Evolutionary conservation across 2,888 invertebrate genomes (phyloP).

Genomic region (Cremastinae sp.): DNA sequence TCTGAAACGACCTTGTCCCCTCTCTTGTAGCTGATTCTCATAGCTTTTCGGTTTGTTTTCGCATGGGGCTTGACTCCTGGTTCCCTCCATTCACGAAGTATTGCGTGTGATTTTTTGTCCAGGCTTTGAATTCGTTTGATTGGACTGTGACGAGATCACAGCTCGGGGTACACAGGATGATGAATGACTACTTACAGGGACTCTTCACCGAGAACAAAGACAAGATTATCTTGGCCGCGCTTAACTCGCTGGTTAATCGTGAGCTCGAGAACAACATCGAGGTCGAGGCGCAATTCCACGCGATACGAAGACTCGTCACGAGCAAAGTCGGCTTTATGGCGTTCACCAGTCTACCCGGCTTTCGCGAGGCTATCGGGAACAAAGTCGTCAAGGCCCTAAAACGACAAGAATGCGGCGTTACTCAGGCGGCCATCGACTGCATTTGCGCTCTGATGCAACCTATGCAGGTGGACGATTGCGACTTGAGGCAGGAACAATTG

Average conservation of each 20-base stretch:
- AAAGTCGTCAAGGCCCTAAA: constrained; percentile 95
- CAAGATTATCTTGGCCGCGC: constrained; percentile 95
- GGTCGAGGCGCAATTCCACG: constrained; percentile 97
- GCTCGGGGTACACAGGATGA: constrained; percentile 72
- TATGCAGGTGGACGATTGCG: constrained; percentile 97
- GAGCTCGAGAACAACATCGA: constrained; percentile 86
- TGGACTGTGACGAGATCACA: constrained; percentile 77
- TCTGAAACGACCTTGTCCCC: too few species aligned
- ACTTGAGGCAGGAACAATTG: constrained; percentile 97
- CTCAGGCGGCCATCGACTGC: constrained; percentile 98
- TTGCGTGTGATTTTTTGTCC: constrained; percentile 67
- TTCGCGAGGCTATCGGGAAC: constrained; percentile 96
- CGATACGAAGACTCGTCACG: constrained; percentile 94
- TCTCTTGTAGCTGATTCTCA: not conserved
- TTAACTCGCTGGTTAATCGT: constrained; percentile 91
- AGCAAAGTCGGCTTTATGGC: constrained; percentile 99
- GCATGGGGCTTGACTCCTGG: not conserved
- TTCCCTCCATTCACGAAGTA: constrained; percentile 1
- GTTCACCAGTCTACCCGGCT: constrained; percentile 93
- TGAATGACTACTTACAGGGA: constrained; percentile 85
- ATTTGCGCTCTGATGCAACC: constrained; percentile 99
- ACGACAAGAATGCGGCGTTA: constrained; percentile 92
- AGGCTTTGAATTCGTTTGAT: constrained; percentile 76
- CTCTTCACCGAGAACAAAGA: constrained; percentile 99
- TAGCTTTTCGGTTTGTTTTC: not conserved